Evolutionary conservation across 2,888 invertebrate genomes (phyloP).

Genomic region (Torymus auratus): DNA sequence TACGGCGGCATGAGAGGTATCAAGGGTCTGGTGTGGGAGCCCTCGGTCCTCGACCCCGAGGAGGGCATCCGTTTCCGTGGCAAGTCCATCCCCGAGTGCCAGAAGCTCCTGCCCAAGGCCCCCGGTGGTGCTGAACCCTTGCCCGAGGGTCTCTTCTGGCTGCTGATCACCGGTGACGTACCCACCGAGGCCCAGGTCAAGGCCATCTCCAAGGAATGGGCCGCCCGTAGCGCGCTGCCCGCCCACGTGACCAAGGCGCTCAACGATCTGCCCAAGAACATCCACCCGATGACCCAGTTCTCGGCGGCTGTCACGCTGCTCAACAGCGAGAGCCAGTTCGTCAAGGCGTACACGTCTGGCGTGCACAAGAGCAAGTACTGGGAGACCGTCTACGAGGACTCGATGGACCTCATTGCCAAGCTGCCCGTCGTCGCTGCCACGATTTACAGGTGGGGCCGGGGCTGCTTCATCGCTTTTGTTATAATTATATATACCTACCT

Average conservation of each 20-base stretch:
- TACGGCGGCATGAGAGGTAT: slow-evolving; percentile 98
- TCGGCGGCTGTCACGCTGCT: slow-evolving; percentile 93
- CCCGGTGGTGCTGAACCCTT: slow-evolving; percentile 89
- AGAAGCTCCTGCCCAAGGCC: slow-evolving; percentile 90
- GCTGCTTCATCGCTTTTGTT: no score
- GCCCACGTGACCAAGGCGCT: slow-evolving; percentile 95
- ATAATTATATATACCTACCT: no score
- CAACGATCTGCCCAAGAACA: slow-evolving; percentile 91
- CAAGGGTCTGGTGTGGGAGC: slow-evolving; percentile 95
- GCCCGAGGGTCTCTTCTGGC: slow-evolving; percentile 97
- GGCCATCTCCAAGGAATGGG: slow-evolving; percentile 80
- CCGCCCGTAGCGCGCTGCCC: slow-evolving; percentile 85
- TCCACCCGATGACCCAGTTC: slow-evolving; percentile 98
- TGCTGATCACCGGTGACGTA: slow-evolving; percentile 91
- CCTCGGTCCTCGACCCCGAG: slow-evolving; percentile 95
- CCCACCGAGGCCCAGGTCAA: slow-evolving; percentile 88
- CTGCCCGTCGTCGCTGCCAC: slow-evolving; percentile 95
- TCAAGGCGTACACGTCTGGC: slow-evolving; percentile 92
- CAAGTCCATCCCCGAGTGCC: slow-evolving; percentile 94
- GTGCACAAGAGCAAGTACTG: slow-evolving; percentile 93
- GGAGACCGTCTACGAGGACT: slow-evolving; percentile 94
- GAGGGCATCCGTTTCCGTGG: slow-evolving; percentile 98
- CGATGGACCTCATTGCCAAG: slow-evolving; percentile 96
- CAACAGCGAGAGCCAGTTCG: slow-evolving; percentile 94
- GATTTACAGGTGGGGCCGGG: slow-evolving; percentile 84